Percentiles rank a stretch among this genome's conserved stretches.
These are phyloP conservation scores for Eristalis tenax DNA, from an alignment of 2,888 invertebrate genomes.

Conservation along the genomic window DNA sequence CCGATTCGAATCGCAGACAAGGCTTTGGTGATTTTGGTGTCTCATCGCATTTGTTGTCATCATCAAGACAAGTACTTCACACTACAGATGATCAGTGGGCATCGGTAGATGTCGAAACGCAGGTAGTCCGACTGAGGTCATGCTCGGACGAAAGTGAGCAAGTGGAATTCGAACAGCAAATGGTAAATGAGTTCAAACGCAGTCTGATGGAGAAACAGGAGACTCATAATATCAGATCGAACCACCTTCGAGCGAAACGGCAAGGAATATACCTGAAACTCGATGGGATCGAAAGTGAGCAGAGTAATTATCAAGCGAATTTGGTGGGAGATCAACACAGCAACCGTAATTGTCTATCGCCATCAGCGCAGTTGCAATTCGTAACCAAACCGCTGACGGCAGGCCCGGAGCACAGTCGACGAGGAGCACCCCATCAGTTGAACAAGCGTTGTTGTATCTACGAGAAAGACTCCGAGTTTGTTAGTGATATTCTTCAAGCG, in stretches of 20 bases:
- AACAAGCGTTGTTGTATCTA: slow-evolving; percentile 77
- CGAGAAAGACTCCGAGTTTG: slow-evolving; percentile 77
- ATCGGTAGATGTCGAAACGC: neutral
- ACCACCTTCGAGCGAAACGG: slow-evolving; percentile 67
- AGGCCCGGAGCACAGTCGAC: slow-evolving; percentile 55
- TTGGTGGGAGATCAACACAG: slow-evolving; percentile 55
- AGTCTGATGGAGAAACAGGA: slow-evolving; percentile 76
- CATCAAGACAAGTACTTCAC: neutral
- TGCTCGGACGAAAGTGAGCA: slow-evolving; percentile 30
- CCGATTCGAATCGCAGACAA: slow-evolving; percentile 28
- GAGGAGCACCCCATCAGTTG: slow-evolving; percentile 59
- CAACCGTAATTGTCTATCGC: slow-evolving; percentile 45
- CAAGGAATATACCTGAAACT: slow-evolving; percentile 74
- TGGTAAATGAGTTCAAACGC: slow-evolving; percentile 78
- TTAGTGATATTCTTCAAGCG: slow-evolving; percentile 77
- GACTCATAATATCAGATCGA: slow-evolving; percentile 43
- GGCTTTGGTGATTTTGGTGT: slow-evolving; percentile 9
- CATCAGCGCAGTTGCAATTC: slow-evolving; percentile 50
- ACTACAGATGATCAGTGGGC: slow-evolving; percentile 1
- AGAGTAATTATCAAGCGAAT: slow-evolving; percentile 48
- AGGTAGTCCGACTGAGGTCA: slow-evolving; percentile 27
- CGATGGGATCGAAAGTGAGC: slow-evolving; percentile 58
- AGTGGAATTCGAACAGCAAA: slow-evolving; percentile 64
- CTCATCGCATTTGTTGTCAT: slow-evolving; percentile 26
- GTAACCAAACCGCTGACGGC: slow-evolving; percentile 54